Conservation (phyloP, 2,113 vertebrate genomes). For the Micronycteris hirsuta region DNA sequence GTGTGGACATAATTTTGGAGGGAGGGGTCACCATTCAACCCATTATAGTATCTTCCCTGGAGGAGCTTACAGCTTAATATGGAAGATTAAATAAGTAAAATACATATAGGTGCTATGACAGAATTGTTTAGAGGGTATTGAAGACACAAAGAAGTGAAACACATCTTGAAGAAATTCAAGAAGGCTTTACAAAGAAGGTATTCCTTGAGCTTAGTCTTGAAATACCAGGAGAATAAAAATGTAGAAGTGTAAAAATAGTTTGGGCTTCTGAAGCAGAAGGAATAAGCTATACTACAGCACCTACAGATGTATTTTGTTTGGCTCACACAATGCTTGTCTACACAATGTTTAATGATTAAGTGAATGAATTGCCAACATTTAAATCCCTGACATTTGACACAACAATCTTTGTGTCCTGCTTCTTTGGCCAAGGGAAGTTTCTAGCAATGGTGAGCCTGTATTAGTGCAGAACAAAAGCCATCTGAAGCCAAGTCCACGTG, state of each 20-base stretch:
- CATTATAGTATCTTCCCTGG: not conserved
- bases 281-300: not conserved
- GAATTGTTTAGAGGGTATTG: not conserved
- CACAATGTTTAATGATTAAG: conserved; percentile 59
- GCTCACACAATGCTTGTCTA: not conserved
- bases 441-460: not conserved
- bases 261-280: not conserved
- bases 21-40: not conserved
- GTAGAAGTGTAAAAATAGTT: not conserved
- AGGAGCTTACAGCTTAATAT: not conserved
- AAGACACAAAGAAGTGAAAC: not conserved
- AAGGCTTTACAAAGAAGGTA: not conserved
- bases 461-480: not conserved
- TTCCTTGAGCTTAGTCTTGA: not conserved
- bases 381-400: conserved; percentile 52
- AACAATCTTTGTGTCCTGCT: conserved; percentile 11
- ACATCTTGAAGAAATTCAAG: not conserved
- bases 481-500: not conserved
- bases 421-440: not conserved
- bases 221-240: not conserved
- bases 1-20: not conserved
- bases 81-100: not conserved
- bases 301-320: conserved; percentile 55
- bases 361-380: conserved; percentile 23
- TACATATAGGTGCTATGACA: not conserved